Evolutionary conservation across 2,797 vertebrate species (phyloP).

Genomic region (Myripristis murdjan): DNA sequence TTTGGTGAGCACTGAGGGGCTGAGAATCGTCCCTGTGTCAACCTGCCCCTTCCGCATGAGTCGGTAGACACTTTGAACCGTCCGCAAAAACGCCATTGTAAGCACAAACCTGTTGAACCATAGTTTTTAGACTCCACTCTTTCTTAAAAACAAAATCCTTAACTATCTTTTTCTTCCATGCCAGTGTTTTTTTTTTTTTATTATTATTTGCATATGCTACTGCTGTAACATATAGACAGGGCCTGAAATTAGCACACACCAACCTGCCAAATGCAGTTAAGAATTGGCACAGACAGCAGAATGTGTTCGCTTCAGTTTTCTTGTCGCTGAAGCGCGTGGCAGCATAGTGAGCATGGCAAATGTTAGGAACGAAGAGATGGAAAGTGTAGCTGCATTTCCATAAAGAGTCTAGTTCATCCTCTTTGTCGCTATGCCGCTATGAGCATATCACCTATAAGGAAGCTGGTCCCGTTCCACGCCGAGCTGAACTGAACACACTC

Average conservation of each 20-base stretch:
- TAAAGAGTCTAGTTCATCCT: too few species aligned
- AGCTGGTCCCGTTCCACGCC: too few species aligned
- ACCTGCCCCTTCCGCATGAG: conserved; percentile 75
- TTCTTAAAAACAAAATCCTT: conserved; percentile 23
- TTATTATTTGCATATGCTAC: neutral
- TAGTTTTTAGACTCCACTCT: conserved; percentile 52
- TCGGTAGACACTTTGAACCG: conserved; percentile 70
- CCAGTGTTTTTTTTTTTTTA: neutral
- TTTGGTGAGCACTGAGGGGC: conserved; percentile 71
- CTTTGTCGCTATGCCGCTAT: too few species aligned
- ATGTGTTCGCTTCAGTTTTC: neutral
- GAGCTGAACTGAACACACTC: too few species aligned
- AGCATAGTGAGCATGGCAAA: neutral
- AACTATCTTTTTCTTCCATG: conserved; percentile 8
- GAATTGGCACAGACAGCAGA: neutral
- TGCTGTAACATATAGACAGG: neutral
- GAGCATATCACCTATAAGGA: too few species aligned
- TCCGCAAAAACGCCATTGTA: conserved; percentile 64
- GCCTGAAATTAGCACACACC: neutral
- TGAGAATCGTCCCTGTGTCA: conserved; percentile 79
- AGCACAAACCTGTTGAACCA: conserved; percentile 77
- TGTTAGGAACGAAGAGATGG: neutral
- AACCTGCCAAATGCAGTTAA: neutral
- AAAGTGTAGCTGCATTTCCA: too few species aligned
- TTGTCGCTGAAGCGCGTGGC: neutral